Evolutionary conservation across 2,797 vertebrate genomes (phyloP), one percentile per base, ranked within the genome.

Genomic region (Neostethus bicornis): DNA sequence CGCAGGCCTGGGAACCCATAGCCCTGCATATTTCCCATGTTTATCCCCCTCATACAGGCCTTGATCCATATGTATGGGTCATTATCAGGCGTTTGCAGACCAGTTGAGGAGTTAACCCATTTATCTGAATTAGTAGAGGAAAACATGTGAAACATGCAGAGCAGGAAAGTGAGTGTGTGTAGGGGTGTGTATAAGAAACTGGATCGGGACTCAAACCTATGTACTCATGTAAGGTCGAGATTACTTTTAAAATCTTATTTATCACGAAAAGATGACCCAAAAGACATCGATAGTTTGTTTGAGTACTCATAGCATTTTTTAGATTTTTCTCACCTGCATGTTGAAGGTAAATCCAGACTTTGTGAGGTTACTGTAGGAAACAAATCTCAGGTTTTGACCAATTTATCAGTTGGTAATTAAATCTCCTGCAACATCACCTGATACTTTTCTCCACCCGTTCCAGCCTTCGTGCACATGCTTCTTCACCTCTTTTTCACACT

Each of bases 61-160:
- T n/a, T 29, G 54, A 57, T 21, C 46, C 54, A 47, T 21, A 57
- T 28, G 43, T 47, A 46, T 37, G 43, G 32, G 25, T 38, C 17
- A 38, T 47, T 47, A 47, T 47, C 54, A 23, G 34, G 35, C 24
- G 39, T 47, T 13, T 38, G 32, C 32, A 38, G 43, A 57, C 54
- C 23, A 47, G 34, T 54, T 39, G 19, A 17, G 21, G 50, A 42
- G 38, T 12, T 37, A 53, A 56, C 43, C 43, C 43, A 56, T 56
- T 46, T 56, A 57, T 57, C 38, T 29, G 44, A 48, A 48, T 47
- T 57, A 47, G 43, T 31, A 46, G 43, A 47, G 54, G 54, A 24
- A 47, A 57, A 19, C 54, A 57, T 57, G 32, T 38, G 47, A 57
- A 57, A 57, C 32, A 46, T 37, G 53, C 43, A 56, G 13, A 37